phyloP scores from a whole-genome alignment of 2,797 vertebrate species.

The Premnoplex brunnescens region DNA sequence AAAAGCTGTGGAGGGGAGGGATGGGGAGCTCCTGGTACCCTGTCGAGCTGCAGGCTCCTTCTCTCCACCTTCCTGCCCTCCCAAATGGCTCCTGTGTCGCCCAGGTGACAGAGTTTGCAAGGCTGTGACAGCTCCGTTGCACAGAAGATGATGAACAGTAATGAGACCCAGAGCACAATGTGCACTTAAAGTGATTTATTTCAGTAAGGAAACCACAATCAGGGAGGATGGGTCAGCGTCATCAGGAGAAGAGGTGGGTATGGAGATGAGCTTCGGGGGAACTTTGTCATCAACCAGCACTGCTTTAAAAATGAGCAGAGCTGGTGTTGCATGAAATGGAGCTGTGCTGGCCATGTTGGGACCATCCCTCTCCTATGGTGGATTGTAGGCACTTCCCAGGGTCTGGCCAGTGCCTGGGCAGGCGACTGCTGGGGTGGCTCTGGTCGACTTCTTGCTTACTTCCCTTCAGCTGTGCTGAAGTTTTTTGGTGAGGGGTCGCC shows the following conservation, averaged over 20 bases:
- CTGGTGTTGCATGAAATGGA: not conserved
- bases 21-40: not conserved
- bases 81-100: not conserved
- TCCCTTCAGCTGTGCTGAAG: not conserved
- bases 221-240: conserved; percentile 1
- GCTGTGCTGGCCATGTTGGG: rapidly evolving
- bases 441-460: not conserved
- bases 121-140: conserved; percentile 14
- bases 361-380: rapidly evolving
- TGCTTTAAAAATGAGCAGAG: not conserved
- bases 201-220: not conserved
- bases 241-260: conserved; percentile 3
- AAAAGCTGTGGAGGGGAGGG: not conserved
- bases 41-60: not conserved
- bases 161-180: conserved; percentile 8
- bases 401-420: not conserved
- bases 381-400: not conserved
- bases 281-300: not conserved
- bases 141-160: not conserved
- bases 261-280: conserved; percentile 19
- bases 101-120: not conserved
- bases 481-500: not conserved
- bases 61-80: not conserved
- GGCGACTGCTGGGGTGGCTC: not conserved
- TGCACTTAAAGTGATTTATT: conserved; percentile 34